A percentile compares a stretch with the other conserved stretches of the same genome.
phyloP scores from a whole-genome alignment of 92 coral and sea anemone species.

The Porites rus region DNA sequence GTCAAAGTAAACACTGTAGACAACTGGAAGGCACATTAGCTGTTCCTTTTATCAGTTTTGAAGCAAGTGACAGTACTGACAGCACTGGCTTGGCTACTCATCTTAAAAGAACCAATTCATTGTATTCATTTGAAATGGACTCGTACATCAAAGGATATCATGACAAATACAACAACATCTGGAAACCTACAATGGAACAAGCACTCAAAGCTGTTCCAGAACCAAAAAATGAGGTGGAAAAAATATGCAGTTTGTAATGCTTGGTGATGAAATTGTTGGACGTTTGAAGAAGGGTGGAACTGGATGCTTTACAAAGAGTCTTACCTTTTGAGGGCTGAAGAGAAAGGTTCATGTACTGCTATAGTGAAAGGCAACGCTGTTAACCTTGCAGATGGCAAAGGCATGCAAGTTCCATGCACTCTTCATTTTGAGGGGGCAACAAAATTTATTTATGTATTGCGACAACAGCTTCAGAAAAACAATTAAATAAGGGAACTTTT shows the following conservation, averaged over 20 bases:
- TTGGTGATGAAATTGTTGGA: slow-evolving; percentile 26
- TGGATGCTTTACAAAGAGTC: slow-evolving; percentile 26
- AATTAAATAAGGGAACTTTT: slow-evolving; percentile 25
- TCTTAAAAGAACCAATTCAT: slow-evolving; percentile 21
- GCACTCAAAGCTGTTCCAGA: slow-evolving; percentile 40
- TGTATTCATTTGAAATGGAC: slow-evolving; percentile 47
- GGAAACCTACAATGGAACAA: slow-evolving; percentile 25
- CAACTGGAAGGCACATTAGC: slow-evolving; percentile 37
- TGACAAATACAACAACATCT: slow-evolving; percentile 15
- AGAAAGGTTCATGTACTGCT: slow-evolving; percentile 29
- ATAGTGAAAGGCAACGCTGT: slow-evolving; percentile 25
- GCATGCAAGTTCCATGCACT: slow-evolving; percentile 3
- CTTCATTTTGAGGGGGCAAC: slow-evolving; percentile 31
- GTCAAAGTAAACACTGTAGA: slow-evolving; percentile 40
- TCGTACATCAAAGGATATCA: slow-evolving; percentile 34
- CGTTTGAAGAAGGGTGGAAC: slow-evolving; percentile 30
- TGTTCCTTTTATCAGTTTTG: slow-evolving; percentile 37
- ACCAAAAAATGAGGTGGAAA: slow-evolving; percentile 10
- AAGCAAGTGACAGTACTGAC: slow-evolving; percentile 40
- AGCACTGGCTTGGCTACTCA: slow-evolving; percentile 43
- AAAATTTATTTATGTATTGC: slow-evolving; percentile 1
- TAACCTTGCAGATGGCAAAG: slow-evolving; percentile 28
- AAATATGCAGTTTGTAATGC: not conserved
- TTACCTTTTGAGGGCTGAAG: not conserved
- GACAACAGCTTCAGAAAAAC: slow-evolving; percentile 25